Conservation (phyloP, 1,140 invertebrate genomes). For the Brachionus calyciflorus region DNA sequence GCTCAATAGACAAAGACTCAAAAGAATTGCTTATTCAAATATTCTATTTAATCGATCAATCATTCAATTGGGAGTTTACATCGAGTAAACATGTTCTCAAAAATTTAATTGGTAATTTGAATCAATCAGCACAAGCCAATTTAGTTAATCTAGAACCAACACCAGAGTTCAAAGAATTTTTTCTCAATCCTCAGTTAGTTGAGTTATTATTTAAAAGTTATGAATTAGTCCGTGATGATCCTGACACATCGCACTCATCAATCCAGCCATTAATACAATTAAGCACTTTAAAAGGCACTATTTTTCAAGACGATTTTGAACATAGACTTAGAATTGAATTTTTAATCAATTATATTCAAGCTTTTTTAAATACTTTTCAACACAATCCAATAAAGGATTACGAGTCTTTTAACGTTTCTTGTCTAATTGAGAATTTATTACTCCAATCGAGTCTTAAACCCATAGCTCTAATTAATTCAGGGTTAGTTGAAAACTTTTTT, state of each 20-base stretch:
- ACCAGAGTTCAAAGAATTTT: slow-evolving; percentile 39
- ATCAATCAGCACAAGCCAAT: not conserved
- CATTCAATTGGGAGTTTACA: slow-evolving; percentile 44
- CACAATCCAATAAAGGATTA: slow-evolving; percentile 1
- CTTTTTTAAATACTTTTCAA: not conserved
- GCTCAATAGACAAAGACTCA: not conserved
- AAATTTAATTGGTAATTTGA: slow-evolving; percentile 23
- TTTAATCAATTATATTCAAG: not conserved
- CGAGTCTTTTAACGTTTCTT: slow-evolving; percentile 17
- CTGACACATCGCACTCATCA: slow-evolving; percentile 10
- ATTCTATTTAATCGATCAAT: slow-evolving; percentile 37
- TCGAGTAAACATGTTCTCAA: slow-evolving; percentile 30
- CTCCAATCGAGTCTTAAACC: slow-evolving; percentile 1
- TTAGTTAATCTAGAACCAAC: not conserved
- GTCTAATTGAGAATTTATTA: slow-evolving; percentile 26
- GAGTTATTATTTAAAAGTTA: slow-evolving; percentile 38
- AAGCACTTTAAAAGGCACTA: slow-evolving; percentile 29
- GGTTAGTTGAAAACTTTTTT: slow-evolving; percentile 7
- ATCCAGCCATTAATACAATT: slow-evolving; percentile 32
- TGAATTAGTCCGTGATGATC: slow-evolving; percentile 18
- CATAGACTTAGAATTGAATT: not conserved
- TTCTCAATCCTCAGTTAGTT: slow-evolving; percentile 32
- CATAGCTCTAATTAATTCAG: not conserved
- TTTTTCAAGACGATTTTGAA: slow-evolving; percentile 11
- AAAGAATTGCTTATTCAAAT: slow-evolving; percentile 32